Percentiles rank a stretch among this genome's conserved stretches.
phyloP scores from a whole-genome alignment of 2,888 invertebrate genomes.

The Empis livida region DNA sequence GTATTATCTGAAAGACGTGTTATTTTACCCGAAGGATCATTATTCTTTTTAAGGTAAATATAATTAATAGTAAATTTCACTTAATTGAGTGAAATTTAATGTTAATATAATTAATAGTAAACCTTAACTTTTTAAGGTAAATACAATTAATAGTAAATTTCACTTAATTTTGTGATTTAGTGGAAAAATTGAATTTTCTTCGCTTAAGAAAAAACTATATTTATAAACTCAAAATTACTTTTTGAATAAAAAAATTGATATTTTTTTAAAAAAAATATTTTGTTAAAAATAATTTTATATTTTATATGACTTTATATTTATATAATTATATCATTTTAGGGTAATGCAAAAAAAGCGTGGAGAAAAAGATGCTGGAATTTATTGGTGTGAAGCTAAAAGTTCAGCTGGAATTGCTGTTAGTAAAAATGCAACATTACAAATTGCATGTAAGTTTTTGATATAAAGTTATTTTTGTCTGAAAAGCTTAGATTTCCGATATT shows the following conservation, averaged over 20 bases:
- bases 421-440: slow-evolving; percentile 64
- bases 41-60: slow-evolving; percentile 20
- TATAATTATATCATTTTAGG: no score
- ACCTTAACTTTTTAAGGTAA: slow-evolving; percentile 20
- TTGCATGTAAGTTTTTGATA: slow-evolving; percentile 47
- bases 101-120: no score
- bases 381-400: slow-evolving; percentile 71
- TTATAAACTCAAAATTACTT: no score
- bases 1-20: slow-evolving; percentile 21
- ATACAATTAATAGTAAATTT: background rate
- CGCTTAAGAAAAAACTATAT: no score
- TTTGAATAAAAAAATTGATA: no score
- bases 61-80: background rate
- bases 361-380: slow-evolving; percentile 62
- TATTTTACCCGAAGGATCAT: slow-evolving; percentile 20
- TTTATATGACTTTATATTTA: no score
- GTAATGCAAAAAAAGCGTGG: slow-evolving; percentile 59
- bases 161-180: no score
- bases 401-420: slow-evolving; percentile 57
- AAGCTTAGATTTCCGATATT: no score
- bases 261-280: no score
- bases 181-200: no score
- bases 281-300: no score
- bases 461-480: no score
- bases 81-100: background rate